Percentiles rank a stretch among this genome's conserved stretches.
Evolutionary conservation across 2,113 vertebrate species (phyloP).

Genomic region (Chlorocebus sabaeus): DNA sequence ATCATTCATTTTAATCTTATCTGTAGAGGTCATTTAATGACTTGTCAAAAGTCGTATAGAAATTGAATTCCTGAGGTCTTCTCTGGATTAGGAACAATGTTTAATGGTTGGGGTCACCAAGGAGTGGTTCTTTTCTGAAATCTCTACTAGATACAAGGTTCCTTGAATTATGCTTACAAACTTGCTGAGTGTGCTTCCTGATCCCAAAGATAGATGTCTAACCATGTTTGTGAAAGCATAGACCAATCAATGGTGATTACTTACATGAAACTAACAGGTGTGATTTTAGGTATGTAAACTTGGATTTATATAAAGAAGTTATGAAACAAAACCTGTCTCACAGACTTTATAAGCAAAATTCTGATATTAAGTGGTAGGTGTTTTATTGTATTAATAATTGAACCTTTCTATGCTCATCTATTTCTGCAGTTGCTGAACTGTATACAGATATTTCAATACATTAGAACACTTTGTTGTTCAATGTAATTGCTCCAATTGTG

Average conservation of each 20-base stretch:
- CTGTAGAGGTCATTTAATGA: not conserved
- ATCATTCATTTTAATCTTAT: not conserved
- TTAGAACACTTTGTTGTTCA: not conserved
- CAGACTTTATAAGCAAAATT: not conserved
- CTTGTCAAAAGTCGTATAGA: not conserved
- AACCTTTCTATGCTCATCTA: not conserved
- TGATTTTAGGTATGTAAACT: not conserved
- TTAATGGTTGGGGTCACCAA: not conserved
- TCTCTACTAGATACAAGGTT: not conserved
- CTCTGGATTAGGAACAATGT: not conserved
- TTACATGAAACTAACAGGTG: not conserved
- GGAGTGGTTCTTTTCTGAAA: not conserved
- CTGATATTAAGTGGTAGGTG: not conserved
- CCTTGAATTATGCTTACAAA: not conserved
- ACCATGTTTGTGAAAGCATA: not conserved
- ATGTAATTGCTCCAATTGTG: not conserved
- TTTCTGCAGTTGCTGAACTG: not conserved
- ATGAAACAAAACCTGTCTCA: not conserved
- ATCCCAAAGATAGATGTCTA: not conserved
- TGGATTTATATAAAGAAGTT: not conserved
- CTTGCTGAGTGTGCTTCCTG: not conserved
- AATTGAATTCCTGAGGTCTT: not conserved
- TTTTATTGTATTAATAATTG: not conserved
- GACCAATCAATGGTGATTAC: not conserved
- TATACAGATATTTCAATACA: not conserved